Evolutionary conservation across 2,113 vertebrate species (phyloP).

Genomic region (Ammodytes dubius): DNA sequence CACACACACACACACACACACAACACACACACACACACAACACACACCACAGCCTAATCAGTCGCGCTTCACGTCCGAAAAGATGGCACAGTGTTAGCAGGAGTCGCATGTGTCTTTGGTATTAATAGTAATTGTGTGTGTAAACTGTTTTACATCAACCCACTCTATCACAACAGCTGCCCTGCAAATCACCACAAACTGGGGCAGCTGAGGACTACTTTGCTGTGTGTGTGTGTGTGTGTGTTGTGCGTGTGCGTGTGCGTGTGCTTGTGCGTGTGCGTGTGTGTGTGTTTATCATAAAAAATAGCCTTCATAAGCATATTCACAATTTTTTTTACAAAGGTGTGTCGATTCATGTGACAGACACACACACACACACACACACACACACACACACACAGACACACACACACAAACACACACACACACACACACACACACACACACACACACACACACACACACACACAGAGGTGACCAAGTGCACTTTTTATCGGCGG

Average conservation of each 20-base stretch:
- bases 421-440: too few relatives aligned
- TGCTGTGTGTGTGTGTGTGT: constrained; percentile 41
- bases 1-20: too few relatives aligned
- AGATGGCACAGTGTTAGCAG: constrained; percentile 64
- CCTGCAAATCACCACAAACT: constrained; percentile 77
- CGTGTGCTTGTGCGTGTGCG: constrained; percentile 41
- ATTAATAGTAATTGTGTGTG: constrained; percentile 89
- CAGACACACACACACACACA: not conserved
- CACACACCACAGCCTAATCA: constrained; percentile 76
- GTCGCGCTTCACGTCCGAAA: constrained; percentile 81
- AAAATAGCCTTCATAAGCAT: constrained; percentile 22
- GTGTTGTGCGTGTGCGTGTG: constrained; percentile 41
- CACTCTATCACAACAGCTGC: constrained; percentile 83
- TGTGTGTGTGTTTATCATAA: constrained; percentile 22
- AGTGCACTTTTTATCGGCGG: constrained; percentile 46
- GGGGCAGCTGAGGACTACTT: constrained; percentile 76
- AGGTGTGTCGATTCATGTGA: constrained; percentile 33
- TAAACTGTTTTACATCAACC: constrained; percentile 84
- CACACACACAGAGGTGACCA: constrained; percentile 33
- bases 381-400: too few relatives aligned
- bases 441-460: too few relatives aligned
- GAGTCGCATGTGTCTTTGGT: constrained; percentile 81
- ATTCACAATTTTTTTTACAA: not conserved
- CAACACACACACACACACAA: constrained; percentile 38
- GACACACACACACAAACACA: too few relatives aligned